Base-by-base conservation (phyloP, 2,113 vertebrate species). In the Cyanoderma ruficeps region DNA sequence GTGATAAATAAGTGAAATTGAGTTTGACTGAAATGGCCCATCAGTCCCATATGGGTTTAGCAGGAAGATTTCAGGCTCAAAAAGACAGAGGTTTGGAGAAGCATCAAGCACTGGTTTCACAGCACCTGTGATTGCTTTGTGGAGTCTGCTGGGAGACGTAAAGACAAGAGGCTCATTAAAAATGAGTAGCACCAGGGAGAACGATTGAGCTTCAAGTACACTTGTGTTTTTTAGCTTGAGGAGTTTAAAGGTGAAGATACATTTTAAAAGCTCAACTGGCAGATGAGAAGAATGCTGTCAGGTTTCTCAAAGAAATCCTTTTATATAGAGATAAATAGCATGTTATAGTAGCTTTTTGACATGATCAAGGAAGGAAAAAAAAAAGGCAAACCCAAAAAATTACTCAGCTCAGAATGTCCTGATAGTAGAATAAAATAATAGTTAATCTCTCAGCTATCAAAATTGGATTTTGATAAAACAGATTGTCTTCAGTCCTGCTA, bases 81-180 rank as follows among this genome's bases (percentile, higher is more conserved):
- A 98, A 98, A 97, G 95, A 93, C 90, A 86, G 83, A 39, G 91
- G 84, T 95, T 89, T 97, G 90, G 90, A 96, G 95, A 98, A 97
- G 96, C 95, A 97, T 97, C 97, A 96, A 96, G 97, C 93, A 83
- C 88, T 96, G 96, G 97, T 98, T 98, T 98, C 97, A 98, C 98
- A 98, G 98, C 98, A 98, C 98, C 97, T 97, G 89, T 98, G 98
- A 98, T 98, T 98, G 98, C 97, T 98, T 97, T 98, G 98, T 98
- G 97, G 97, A 95, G 97, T 96, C 96, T 90, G 96, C 63, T 78
- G 97, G 96, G 98, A 98, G 85, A 83, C 23, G 7, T 85, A 93
- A 97, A 98, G 97, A 96, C 96, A 96, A 97, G 96, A 97, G 97
- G 94, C 98, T 98, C 97, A 97, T 98, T 98, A 98, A 98, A 97